Percentiles rank a stretch among this genome's conserved stretches.
Conservation (phyloP, 2,113 vertebrate genomes). For the Gopherus flavomarginatus region DNA sequence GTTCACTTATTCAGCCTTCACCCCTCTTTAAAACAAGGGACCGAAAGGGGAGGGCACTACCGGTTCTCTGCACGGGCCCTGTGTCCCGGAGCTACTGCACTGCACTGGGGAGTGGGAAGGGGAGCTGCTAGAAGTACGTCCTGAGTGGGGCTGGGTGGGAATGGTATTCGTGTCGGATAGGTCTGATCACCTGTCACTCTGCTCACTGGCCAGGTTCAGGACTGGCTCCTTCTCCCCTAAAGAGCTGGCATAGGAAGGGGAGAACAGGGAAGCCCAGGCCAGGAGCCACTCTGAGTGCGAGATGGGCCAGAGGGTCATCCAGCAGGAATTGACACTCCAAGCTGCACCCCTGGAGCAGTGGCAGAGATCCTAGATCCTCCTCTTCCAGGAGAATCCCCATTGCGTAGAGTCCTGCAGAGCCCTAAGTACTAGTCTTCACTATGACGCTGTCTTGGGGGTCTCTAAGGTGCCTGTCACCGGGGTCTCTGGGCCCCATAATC, state of each 20-base stretch:
- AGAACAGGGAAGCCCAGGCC: background rate
- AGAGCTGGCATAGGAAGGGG: background rate
- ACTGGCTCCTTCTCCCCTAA: background rate
- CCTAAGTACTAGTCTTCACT: background rate
- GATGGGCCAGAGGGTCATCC: background rate
- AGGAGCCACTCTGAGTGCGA: too few species aligned
- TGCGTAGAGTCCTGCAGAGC: too few species aligned
- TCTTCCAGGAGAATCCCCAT: background rate
- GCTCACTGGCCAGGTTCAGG: background rate
- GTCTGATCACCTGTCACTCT: background rate
- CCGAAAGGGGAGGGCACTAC: too few species aligned
- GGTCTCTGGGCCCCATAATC: background rate
- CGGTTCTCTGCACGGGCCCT: accelerated
- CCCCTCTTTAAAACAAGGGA: background rate
- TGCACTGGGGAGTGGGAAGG: accelerated
- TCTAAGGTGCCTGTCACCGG: background rate
- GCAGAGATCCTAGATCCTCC: too few species aligned
- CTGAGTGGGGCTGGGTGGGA: too few species aligned
- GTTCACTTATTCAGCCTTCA: background rate
- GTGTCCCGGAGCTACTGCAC: background rate
- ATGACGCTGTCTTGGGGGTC: background rate
- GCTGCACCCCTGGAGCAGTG: background rate
- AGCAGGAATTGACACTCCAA: too few species aligned
- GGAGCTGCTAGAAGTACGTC: too few species aligned
- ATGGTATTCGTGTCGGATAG: background rate